Base-by-base conservation (phyloP, 2,797 vertebrate species). In the Sorex maritimensis region DNA sequence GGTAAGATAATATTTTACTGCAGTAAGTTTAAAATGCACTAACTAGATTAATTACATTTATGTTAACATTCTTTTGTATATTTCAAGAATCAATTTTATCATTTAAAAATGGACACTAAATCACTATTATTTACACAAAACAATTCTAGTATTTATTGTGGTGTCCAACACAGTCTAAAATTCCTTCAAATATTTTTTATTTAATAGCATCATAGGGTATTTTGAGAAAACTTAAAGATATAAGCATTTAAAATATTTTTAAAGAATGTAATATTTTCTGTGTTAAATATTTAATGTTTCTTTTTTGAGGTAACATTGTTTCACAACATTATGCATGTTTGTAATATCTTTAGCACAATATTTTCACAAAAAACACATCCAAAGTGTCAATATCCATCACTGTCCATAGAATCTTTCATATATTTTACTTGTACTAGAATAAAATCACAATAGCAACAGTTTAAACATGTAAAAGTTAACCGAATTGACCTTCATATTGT, bases 61-160 rank as follows among this genome's bases (percentile, higher is more conserved):
- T 91, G 0, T 41, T 19, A 13, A 58, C 91, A 86, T 86, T 71
- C 26, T 8, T 80, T 88, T 88, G 30, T 1, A n/a, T 81, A 19
- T 81, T 89, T 86, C 28, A 68, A 15, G 58, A 81, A 55, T 10
- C 4, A 82, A 72, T 73, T 94, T 94, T 55, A 61, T 91, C 4
- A 49, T 41, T 89, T 14, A 95, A 86, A 77, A 4, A n/a, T 49
- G 21, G 23, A 19, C 1, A 73, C 3, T 55, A 77, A 28, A 77
- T 81, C 72, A 81, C 3, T 58, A 21, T 46, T 74, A 52, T 46
- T 79, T 86, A 0, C 9, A 68, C 28, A 30, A 44, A 74, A 0
- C 19, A 52, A 52, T 38, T 72, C 34, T n/a, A 80, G 23, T 8
- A 79, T 11, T 15, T 38, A 61, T 1, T n/a, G 68, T 49, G 67